Percentiles rank a stretch among this genome's conserved stretches.
Conservation (phyloP, 2,113 vertebrate genomes). For the Brachionichthys hirsutus region DNA sequence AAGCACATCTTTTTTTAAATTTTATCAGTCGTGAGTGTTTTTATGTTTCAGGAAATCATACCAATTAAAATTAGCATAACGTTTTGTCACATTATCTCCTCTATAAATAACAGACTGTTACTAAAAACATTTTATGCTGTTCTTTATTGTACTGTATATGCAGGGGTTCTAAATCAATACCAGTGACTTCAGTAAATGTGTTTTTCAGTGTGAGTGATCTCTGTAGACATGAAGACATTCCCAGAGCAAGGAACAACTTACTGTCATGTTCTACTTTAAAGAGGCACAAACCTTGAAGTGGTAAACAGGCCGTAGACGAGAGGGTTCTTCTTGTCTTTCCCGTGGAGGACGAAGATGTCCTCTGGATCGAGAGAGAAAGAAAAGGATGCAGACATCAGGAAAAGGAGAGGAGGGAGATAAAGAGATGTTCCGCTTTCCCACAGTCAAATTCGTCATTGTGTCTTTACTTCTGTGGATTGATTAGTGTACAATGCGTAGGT, state of each 20-base stretch:
- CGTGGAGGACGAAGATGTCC: conserved; percentile 80
- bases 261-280: conserved; percentile 4
- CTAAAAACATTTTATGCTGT: too few relatives aligned
- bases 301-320: conserved; percentile 83
- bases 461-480: neutral
- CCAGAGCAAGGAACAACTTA: neutral
- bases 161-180: neutral
- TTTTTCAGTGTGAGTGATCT: conserved; percentile 1
- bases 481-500: neutral
- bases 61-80: too few relatives aligned
- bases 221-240: conserved; percentile 1
- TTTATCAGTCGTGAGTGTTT: too few relatives aligned
- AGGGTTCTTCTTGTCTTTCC: conserved; percentile 81
- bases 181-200: conserved; percentile 6
- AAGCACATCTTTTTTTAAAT: too few relatives aligned
- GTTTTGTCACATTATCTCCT: too few relatives aligned
- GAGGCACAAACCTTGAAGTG: conserved; percentile 74
- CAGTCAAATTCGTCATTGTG: too few relatives aligned
- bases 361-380: conserved; percentile 60
- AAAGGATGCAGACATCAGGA: conserved; percentile 6
- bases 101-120: too few relatives aligned
- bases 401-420: conserved; percentile 9
- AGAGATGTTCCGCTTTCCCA: conserved; percentile 5
- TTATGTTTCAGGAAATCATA: too few relatives aligned
- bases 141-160: too few relatives aligned